Evolutionary conservation across 2,113 vertebrate genomes (phyloP).

Genomic region (Sula dactylatra): DNA sequence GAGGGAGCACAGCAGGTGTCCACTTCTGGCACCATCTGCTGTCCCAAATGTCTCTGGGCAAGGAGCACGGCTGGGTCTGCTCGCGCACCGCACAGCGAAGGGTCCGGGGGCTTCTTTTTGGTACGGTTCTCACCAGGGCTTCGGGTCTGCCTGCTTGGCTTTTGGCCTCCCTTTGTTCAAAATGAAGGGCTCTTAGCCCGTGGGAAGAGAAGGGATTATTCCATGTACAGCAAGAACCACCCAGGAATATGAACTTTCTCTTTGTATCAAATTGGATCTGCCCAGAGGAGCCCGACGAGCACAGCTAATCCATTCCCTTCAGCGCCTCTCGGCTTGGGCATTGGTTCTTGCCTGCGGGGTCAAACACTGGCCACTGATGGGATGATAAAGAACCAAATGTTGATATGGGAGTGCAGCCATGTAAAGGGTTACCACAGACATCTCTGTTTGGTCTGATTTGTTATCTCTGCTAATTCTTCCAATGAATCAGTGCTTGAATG

Average conservation of each 20-base stretch:
- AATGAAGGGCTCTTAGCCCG: neutral
- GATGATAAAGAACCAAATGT: neutral
- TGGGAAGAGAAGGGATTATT: neutral
- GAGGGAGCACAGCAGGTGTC: neutral
- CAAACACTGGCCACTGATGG: neutral
- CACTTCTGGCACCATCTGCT: neutral
- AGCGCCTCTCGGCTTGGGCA: neutral
- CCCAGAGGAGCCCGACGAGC: neutral
- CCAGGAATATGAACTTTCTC: neutral
- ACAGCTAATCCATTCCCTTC: neutral
- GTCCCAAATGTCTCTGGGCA: neutral
- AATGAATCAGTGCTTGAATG: neutral
- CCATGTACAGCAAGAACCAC: neutral
- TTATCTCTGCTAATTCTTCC: neutral
- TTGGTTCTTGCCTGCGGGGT: accelerated
- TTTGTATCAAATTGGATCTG: neutral
- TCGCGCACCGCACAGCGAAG: accelerated
- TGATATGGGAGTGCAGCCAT: neutral
- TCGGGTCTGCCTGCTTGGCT: neutral
- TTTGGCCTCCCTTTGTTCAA: neutral
- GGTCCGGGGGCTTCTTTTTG: neutral
- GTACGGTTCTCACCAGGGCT: neutral
- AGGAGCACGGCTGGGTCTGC: neutral
- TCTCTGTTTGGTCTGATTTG: neutral
- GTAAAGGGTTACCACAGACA: neutral